These are phyloP conservation scores for Melanotaenia parkinsoni DNA, from an alignment of 2,797 vertebrate species.

Conservation along the genomic window DNA sequence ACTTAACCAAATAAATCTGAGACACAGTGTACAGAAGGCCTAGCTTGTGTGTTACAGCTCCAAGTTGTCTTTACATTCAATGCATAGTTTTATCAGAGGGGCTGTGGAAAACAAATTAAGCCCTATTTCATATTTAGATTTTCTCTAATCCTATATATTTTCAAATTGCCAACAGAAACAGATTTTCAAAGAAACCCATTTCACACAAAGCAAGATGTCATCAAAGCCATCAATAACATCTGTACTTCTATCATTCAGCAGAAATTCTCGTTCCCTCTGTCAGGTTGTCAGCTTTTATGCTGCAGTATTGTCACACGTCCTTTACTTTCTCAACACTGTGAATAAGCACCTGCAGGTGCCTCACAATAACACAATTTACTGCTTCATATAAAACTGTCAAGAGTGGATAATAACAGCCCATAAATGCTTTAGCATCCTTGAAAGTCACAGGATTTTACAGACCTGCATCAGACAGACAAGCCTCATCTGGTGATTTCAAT, in stretches of 20 bases:
- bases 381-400: slow-evolving; percentile 59
- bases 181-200: neutral
- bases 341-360: slow-evolving; percentile 50
- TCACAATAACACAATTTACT: slow-evolving; percentile 57
- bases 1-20: slow-evolving; percentile 54
- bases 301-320: slow-evolving; percentile 26
- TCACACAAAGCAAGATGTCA: slow-evolving; percentile 4
- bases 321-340: slow-evolving; percentile 37
- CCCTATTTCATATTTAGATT: neutral
- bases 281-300: slow-evolving; percentile 40
- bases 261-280: slow-evolving; percentile 40
- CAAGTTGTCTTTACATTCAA: neutral
- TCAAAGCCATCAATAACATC: slow-evolving; percentile 33
- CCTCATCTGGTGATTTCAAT: neutral
- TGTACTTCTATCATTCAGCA: slow-evolving; percentile 37
- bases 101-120: slow-evolving; percentile 6
- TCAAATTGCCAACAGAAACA: neutral
- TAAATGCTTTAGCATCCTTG: slow-evolving; percentile 22
- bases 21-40: neutral
- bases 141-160: neutral
- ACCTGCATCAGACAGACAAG: neutral
- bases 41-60: slow-evolving; percentile 37
- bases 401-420: slow-evolving; percentile 35
- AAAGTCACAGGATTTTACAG: slow-evolving; percentile 12
- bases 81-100: neutral